Percentiles rank a stretch among this genome's conserved stretches.
Evolutionary conservation across 1,140 invertebrate genomes (phyloP).

Genomic region (Pseudomyrmex pallidus): DNA sequence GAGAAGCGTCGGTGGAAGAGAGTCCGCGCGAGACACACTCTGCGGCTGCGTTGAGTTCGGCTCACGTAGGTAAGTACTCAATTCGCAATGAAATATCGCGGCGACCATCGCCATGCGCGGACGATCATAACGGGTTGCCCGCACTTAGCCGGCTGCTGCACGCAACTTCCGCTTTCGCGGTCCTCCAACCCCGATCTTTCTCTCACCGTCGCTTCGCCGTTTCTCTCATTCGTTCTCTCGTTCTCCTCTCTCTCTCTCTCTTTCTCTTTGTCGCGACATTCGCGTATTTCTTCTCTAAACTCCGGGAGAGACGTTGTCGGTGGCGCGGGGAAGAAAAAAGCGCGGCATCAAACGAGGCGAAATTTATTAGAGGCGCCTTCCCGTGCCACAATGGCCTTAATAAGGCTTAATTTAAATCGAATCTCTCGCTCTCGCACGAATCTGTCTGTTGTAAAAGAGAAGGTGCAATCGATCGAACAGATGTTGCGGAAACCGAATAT

Average conservation of each 20-base stretch:
- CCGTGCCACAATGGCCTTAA: conserved; percentile 59
- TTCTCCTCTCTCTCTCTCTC: not conserved
- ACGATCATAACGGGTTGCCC: conserved; percentile 78
- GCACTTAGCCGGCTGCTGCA: conserved; percentile 76
- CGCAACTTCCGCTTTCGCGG: conserved; percentile 77
- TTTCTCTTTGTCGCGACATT: conserved; percentile 2
- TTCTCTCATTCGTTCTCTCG: conserved; percentile 29
- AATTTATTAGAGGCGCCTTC: conserved; percentile 61
- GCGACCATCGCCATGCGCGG: conserved; percentile 72
- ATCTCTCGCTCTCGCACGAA: conserved; percentile 22
- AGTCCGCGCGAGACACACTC: conserved; percentile 72
- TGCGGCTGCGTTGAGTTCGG: conserved; percentile 78
- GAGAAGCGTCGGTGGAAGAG: conserved; percentile 50
- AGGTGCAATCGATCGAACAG: not conserved
- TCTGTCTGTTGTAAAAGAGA: not conserved
- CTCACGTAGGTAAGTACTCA: conserved; percentile 79
- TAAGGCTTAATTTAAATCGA: conserved; percentile 70
- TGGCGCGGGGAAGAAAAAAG: conserved; percentile 18
- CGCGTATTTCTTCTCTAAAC: not conserved
- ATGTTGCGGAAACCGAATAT: not conserved
- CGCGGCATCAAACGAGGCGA: conserved; percentile 52
- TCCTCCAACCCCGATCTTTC: conserved; percentile 42
- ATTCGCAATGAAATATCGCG: conserved; percentile 81
- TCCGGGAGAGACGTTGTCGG: not conserved
- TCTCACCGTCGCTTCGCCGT: conserved; percentile 7